A percentile compares a stretch with the other conserved stretches of the same genome.
Conservation (phyloP, 2,113 vertebrate species). For the Hemicordylus capensis region DNA sequence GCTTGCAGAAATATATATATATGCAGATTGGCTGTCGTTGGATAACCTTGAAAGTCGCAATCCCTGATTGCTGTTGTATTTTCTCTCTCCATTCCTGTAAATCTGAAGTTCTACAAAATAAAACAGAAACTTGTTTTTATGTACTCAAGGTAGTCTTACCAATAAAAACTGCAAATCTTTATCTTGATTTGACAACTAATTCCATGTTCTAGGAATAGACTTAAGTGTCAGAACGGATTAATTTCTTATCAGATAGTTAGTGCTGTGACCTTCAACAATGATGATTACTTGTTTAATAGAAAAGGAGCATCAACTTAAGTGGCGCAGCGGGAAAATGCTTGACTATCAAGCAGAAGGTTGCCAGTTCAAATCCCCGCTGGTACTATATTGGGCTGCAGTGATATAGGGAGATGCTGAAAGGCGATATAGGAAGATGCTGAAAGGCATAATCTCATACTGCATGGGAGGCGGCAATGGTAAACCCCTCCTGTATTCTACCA, state of each 20-base stretch:
- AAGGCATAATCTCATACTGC: too few species aligned
- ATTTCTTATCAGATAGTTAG: neutral
- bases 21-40: neutral
- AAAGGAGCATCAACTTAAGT: too few species aligned
- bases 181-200: neutral
- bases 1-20: neutral
- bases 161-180: neutral
- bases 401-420: too few species aligned
- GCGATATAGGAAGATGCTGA: too few species aligned
- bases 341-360: too few species aligned
- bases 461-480: too few species aligned
- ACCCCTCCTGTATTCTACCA: too few species aligned
- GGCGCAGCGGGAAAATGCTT: too few species aligned
- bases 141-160: neutral
- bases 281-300: neutral
- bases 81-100: neutral
- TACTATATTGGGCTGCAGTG: too few species aligned
- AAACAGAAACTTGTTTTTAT: neutral
- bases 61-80: constrained; percentile 13
- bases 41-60: neutral
- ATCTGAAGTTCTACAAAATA: constrained; percentile 19
- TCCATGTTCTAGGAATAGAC: neutral
- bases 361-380: too few species aligned
- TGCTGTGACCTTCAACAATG: neutral
- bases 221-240: neutral